Percentiles rank a stretch among this genome's conserved stretches.
phyloP scores from a whole-genome alignment of 2,113 vertebrate species.

The Budorcas taxicolor region DNA sequence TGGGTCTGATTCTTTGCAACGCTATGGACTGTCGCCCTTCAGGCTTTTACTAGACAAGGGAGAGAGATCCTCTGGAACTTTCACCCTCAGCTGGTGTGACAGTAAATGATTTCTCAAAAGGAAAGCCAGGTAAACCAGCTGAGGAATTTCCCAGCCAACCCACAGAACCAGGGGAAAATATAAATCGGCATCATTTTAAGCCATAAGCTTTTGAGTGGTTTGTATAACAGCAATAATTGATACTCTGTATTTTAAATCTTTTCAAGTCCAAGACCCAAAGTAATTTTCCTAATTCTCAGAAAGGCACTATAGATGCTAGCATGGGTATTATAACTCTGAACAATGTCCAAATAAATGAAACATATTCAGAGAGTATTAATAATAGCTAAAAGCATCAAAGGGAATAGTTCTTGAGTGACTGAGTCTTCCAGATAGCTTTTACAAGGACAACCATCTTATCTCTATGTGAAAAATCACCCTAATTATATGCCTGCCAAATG shows the following conservation, averaged over 20 bases:
- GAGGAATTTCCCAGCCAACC: neutral
- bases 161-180: neutral
- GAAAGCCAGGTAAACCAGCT: neutral
- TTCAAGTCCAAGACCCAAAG: neutral
- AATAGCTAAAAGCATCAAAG: neutral
- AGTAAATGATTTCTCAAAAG: neutral
- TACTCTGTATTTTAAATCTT: neutral
- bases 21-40: neutral
- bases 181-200: neutral
- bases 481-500: neutral
- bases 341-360: neutral
- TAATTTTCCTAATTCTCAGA: neutral
- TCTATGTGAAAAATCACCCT: neutral
- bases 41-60: neutral
- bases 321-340: neutral
- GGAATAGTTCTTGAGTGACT: neutral
- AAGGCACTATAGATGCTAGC: neutral
- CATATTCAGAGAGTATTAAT: neutral
- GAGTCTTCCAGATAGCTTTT: neutral
- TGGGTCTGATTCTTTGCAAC: neutral
- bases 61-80: neutral
- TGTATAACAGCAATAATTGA: neutral
- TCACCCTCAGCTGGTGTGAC: neutral
- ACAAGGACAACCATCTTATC: neutral
- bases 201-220: neutral